phyloP scores from a whole-genome alignment of 2,113 vertebrate genomes.

The Corydoras maculifer region DNA sequence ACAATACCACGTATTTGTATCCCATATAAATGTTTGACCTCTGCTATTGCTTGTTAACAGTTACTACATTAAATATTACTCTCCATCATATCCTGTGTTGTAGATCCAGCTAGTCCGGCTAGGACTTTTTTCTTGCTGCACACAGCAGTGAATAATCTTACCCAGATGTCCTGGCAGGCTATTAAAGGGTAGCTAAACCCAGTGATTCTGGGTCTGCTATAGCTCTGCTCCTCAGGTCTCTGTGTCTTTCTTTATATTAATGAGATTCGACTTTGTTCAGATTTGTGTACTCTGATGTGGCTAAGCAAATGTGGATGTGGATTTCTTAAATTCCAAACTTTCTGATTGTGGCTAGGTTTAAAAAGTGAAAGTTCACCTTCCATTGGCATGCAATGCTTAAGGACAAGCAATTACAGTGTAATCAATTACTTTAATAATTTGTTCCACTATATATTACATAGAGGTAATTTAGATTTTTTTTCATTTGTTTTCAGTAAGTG shows the following conservation, averaged over 20 bases:
- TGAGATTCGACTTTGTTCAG: slow-evolving; percentile 54
- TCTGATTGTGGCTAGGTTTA: slow-evolving; percentile 9
- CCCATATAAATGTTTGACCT: not conserved
- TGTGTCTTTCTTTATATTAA: slow-evolving; percentile 45
- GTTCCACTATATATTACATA: too few species aligned
- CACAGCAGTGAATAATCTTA: slow-evolving; percentile 48
- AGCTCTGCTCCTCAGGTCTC: slow-evolving; percentile 47
- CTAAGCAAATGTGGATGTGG: slow-evolving; percentile 34
- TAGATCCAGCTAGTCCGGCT: slow-evolving; percentile 18
- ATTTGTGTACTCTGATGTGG: slow-evolving; percentile 56
- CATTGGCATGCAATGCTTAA: slow-evolving; percentile 15
- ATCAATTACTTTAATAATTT: too few species aligned
- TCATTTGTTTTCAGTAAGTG: too few species aligned
- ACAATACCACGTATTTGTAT: too few species aligned
- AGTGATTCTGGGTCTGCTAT: slow-evolving; percentile 43
- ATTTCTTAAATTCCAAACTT: slow-evolving; percentile 43
- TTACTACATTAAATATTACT: not conserved
- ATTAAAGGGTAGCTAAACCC: slow-evolving; percentile 53
- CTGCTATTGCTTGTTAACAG: not conserved
- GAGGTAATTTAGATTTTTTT: too few species aligned
- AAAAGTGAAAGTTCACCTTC: slow-evolving; percentile 18
- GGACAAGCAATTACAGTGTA: slow-evolving; percentile 15
- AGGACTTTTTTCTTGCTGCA: slow-evolving; percentile 1
- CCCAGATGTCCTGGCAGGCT: slow-evolving; percentile 50
- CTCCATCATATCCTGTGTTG: slow-evolving; percentile 13